Evolutionary conservation across 37 sponge, comb jelly and placozoan genomes (phyloP).

Genomic region (Spongilla lacustris): DNA sequence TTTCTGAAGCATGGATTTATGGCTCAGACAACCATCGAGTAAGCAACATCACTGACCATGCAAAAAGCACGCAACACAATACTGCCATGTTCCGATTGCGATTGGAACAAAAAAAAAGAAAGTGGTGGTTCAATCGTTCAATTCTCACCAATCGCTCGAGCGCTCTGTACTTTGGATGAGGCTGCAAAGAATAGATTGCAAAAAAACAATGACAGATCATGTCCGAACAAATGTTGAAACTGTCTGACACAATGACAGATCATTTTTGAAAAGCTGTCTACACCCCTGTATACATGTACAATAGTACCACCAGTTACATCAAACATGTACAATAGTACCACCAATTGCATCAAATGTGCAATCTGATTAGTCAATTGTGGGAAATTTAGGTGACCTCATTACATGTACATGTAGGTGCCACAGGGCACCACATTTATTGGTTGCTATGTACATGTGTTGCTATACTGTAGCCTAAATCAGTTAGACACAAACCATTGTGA

Average conservation of each 20-base stretch:
- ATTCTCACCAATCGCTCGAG: slow-evolving; percentile 37
- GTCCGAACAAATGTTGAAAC: too few species aligned
- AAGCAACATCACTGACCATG: slow-evolving; percentile 71
- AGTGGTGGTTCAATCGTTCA: neutral
- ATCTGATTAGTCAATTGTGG: neutral
- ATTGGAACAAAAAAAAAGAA: slow-evolving; percentile 29
- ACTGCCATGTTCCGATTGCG: slow-evolving; percentile 23
- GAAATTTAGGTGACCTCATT: neutral
- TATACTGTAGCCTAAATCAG: too few species aligned
- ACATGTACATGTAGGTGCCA: neutral
- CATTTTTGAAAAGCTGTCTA: too few species aligned
- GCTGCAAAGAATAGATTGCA: slow-evolving; percentile 16
- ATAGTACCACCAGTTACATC: neutral
- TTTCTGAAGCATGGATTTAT: slow-evolving; percentile 54
- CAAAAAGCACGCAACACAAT: slow-evolving; percentile 45
- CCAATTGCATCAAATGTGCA: neutral
- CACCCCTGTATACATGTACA: too few species aligned
- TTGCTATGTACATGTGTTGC: neutral
- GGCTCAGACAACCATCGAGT: slow-evolving; percentile 68
- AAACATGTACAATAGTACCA: neutral
- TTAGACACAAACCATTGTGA: too few species aligned
- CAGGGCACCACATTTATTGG: neutral
- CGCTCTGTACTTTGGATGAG: slow-evolving; percentile 25
- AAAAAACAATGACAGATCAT: neutral
- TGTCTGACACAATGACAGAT: too few species aligned